phyloP scores from a whole-genome alignment of 2,888 invertebrate genomes.

The Antheraea assamensis region DNA sequence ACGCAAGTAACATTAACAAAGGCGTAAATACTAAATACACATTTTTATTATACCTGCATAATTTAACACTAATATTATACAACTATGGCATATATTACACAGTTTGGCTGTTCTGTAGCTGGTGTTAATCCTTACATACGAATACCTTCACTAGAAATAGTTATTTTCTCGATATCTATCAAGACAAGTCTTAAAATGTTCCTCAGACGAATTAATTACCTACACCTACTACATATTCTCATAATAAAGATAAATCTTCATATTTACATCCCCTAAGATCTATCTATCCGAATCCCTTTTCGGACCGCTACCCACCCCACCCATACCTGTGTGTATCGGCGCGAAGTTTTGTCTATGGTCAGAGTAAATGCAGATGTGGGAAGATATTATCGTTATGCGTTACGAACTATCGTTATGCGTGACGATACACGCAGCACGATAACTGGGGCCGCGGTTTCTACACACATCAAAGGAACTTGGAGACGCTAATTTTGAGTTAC shows the following conservation, averaged over 20 bases:
- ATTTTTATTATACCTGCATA: not conserved
- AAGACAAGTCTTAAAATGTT: not conserved
- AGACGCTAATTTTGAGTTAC: too few relatives aligned
- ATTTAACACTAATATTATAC: not conserved
- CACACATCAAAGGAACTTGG: too few relatives aligned
- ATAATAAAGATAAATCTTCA: not conserved
- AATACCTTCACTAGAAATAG: not conserved
- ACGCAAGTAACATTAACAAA: not conserved
- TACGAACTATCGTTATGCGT: too few relatives aligned
- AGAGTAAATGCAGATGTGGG: too few relatives aligned
- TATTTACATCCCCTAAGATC: too few relatives aligned
- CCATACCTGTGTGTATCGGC: too few relatives aligned
- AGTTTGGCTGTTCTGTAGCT: constrained; percentile 7
- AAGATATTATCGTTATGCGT: too few relatives aligned
- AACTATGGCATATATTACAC: constrained; percentile 8
- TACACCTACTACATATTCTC: not conserved
- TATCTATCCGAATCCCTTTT: too few relatives aligned
- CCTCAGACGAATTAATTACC: not conserved
- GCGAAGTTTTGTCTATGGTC: too few relatives aligned
- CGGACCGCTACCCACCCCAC: too few relatives aligned
- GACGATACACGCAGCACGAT: too few relatives aligned
- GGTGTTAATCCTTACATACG: constrained; percentile 20
- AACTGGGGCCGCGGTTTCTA: too few relatives aligned
- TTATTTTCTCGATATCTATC: not conserved
- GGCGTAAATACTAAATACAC: not conserved